A percentile compares a stretch with the other conserved stretches of the same genome.
Evolutionary conservation across 2,113 vertebrate species (phyloP).

Genomic region (Pogonocichla stellata): DNA sequence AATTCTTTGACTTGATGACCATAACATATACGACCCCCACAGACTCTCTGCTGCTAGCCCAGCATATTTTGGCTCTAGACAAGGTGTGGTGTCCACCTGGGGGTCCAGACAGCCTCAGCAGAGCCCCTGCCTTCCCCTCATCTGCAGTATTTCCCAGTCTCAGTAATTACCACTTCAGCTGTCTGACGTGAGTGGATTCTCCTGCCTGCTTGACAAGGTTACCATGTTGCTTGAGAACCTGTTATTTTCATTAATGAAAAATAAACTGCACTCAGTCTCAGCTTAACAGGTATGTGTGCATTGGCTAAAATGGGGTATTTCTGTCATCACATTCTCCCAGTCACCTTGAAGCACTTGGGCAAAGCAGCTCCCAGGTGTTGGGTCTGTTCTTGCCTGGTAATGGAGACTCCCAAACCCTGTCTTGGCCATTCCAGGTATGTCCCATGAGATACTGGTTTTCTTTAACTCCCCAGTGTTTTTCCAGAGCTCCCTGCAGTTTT

Average conservation of each 20-base stretch:
- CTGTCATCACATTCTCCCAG: neutral
- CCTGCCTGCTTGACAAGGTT: neutral
- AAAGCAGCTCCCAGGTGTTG: neutral
- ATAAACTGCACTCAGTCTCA: neutral
- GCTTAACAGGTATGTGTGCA: neutral
- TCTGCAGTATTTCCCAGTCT: neutral
- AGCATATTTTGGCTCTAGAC: neutral
- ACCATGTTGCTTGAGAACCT: neutral
- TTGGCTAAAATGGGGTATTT: neutral
- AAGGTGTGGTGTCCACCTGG: rapidly evolving
- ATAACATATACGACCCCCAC: rapidly evolving
- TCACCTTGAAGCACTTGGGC: neutral
- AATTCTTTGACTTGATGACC: neutral
- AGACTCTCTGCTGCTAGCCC: neutral
- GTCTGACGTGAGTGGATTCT: neutral
- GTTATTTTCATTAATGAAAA: constrained; percentile 32
- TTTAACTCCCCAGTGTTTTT: neutral
- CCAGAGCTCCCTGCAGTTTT: neutral
- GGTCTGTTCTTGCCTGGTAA: neutral
- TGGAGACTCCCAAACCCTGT: neutral
- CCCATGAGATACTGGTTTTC: neutral
- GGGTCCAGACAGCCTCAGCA: rapidly evolving
- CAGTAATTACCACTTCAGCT: neutral
- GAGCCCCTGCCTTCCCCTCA: neutral
- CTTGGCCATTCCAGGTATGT: neutral